phyloP scores from a whole-genome alignment of 2,113 vertebrate species.

The Corythornis cristatus region DNA sequence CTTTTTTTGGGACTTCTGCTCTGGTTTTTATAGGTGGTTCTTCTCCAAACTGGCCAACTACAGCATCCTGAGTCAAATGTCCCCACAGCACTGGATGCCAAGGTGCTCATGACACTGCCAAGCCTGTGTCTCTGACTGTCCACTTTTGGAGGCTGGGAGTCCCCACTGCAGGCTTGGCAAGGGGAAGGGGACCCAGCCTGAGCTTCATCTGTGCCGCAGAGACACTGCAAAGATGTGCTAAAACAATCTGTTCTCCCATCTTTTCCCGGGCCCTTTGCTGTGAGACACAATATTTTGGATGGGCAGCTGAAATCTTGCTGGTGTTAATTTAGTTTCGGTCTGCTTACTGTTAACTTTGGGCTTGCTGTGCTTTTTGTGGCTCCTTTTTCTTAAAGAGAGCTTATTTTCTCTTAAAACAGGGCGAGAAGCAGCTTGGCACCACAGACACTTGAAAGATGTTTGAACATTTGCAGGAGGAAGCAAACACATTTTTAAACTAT shows the following conservation, averaged over 20 bases:
- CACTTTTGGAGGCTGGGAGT: background rate
- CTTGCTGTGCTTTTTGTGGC: constrained; percentile 28
- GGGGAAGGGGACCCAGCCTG: constrained; percentile 20
- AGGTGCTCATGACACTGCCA: background rate
- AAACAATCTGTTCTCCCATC: constrained; percentile 59
- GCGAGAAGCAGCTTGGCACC: constrained; percentile 53
- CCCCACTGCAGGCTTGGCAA: constrained; percentile 1
- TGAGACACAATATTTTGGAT: constrained; percentile 52
- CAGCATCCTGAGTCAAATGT: rapidly evolving
- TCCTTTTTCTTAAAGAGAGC: constrained; percentile 13
- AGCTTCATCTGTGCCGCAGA: constrained; percentile 46
- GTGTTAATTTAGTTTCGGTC: constrained; percentile 48
- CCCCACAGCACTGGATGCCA: background rate
- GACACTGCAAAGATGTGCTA: background rate
- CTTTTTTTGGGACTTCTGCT: background rate
- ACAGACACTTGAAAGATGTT: constrained; percentile 48
- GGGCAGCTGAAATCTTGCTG: constrained; percentile 58
- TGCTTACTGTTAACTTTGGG: constrained; percentile 38
- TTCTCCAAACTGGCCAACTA: background rate
- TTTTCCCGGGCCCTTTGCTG: constrained; percentile 35
- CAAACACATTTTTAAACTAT: constrained; percentile 44
- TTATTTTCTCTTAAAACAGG: constrained; percentile 37
- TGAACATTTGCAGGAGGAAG: constrained; percentile 43
- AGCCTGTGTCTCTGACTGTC: rapidly evolving
- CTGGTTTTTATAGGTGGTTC: background rate